These are phyloP conservation scores for Monarcha castaneiventris DNA, from an alignment of 2,113 vertebrate species.

Conservation along the genomic window DNA sequence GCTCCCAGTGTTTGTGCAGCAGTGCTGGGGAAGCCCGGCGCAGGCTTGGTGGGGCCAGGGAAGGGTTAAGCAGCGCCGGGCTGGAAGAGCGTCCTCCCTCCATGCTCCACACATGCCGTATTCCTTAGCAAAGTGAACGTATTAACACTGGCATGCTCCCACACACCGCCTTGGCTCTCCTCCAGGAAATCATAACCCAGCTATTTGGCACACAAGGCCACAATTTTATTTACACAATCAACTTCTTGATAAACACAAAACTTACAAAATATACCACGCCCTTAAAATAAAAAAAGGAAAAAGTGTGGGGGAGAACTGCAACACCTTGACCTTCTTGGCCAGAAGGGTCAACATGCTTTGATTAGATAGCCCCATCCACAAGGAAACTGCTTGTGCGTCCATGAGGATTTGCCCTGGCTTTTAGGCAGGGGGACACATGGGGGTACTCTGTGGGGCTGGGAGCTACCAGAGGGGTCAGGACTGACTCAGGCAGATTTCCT, in stretches of 20 bases:
- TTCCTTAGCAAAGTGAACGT: slow-evolving; percentile 66
- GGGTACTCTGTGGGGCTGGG: not conserved
- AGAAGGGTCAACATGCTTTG: not conserved
- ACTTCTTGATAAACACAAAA: slow-evolving; percentile 62
- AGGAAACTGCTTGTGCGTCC: not conserved
- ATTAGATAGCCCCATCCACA: not conserved
- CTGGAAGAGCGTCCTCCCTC: slow-evolving; percentile 53
- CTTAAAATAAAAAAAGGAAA: slow-evolving; percentile 22
- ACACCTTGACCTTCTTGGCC: not conserved
- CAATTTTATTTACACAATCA: slow-evolving; percentile 68
- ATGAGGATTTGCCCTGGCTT: not conserved
- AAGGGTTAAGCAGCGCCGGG: slow-evolving; percentile 68
- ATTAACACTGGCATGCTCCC: slow-evolving; percentile 67
- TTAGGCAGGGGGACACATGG: rapidly evolving
- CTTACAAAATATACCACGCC: slow-evolving; percentile 42
- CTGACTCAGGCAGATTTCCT: not conserved
- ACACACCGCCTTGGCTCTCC: slow-evolving; percentile 50
- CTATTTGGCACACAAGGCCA: slow-evolving; percentile 37
- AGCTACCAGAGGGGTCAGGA: not conserved
- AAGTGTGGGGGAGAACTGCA: not conserved
- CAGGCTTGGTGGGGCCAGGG: slow-evolving; percentile 8
- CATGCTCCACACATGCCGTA: slow-evolving; percentile 48
- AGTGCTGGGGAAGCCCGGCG: not conserved
- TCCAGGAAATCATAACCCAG: slow-evolving; percentile 56
- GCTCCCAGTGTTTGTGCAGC: slow-evolving; percentile 28